phyloP scores from a whole-genome alignment of 2,888 invertebrate species.

The Drosophila ezoana region DNA sequence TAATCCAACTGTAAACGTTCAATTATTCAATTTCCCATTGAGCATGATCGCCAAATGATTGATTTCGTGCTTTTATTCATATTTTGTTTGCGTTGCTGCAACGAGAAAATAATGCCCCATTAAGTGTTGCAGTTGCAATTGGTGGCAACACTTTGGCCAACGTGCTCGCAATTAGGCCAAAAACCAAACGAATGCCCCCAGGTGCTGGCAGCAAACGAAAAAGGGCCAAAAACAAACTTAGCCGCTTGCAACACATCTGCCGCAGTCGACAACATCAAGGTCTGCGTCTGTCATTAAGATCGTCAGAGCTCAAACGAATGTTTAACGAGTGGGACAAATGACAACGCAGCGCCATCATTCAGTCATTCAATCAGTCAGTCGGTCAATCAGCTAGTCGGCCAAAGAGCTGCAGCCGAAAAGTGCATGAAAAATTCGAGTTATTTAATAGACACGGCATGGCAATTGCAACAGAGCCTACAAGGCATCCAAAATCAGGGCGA shows the following conservation, averaged over 20 bases:
- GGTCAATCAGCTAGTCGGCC: slow-evolving; percentile 18
- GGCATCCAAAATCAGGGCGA: slow-evolving; percentile 22
- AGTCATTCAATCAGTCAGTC: slow-evolving; percentile 14
- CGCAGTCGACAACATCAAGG: slow-evolving; percentile 31
- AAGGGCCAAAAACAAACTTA: slow-evolving; percentile 28
- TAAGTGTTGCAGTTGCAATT: slow-evolving; percentile 74
- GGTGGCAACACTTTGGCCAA: slow-evolving; percentile 56
- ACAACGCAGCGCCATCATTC: slow-evolving; percentile 25
- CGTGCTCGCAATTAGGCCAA: slow-evolving; percentile 51
- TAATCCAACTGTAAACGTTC: slow-evolving; percentile 1
- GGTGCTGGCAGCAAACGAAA: slow-evolving; percentile 23
- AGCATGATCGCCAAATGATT: slow-evolving; percentile 22
- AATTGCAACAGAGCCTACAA: slow-evolving; percentile 43
- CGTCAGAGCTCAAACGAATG: slow-evolving; percentile 52
- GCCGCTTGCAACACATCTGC: slow-evolving; percentile 47
- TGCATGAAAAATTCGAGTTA: slow-evolving; percentile 48
- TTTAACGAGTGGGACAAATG: slow-evolving; percentile 60
- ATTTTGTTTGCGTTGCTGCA: slow-evolving; percentile 32
- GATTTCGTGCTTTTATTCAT: slow-evolving; percentile 38
- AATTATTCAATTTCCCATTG: slow-evolving; percentile 13
- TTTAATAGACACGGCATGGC: slow-evolving; percentile 42
- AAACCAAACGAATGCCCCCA: slow-evolving; percentile 37
- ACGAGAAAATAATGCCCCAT: slow-evolving; percentile 34
- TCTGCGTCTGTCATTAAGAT: slow-evolving; percentile 46
- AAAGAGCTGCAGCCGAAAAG: slow-evolving; percentile 43